Base-by-base conservation (phyloP, 2,113 vertebrate genomes). In the Helogale parvula region DNA sequence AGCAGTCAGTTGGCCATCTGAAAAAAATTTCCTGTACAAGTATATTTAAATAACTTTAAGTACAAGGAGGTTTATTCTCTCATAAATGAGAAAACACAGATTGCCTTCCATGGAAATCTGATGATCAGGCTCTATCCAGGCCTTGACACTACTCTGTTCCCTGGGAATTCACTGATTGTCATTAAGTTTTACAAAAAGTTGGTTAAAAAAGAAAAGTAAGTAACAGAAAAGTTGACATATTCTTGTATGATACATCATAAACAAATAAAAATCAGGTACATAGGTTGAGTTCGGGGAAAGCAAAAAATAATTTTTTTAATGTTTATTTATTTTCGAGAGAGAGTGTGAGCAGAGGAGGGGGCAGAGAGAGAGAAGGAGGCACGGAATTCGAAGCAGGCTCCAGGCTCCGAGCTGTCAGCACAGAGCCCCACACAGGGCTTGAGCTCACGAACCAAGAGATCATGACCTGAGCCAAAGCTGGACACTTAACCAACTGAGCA, bases 121-220 rank as follows among this genome's bases (percentile, higher is more conserved):
- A 16, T 12, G 68, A 79, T 41, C 60, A 88, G 35, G 21, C 45
- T 88, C n/a, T 23, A 11, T 52, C 10, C 29, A 81, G 66, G 31
- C 33, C 81, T 89, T 88, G 33, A 7, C 31, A 33, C 7, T 45
- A 33, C 23, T 83, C 74, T 60, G 21, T 71, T 83, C 7, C 21
- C 41, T 41, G 83, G 16, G 1, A 41, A 69, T 74, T 82, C 38
- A 54, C 66, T 72, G 74, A n/a, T 87, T 52, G 2, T 63, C 63
- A 68, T 77, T 90, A 45, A 68, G 35, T 92, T 72, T 71, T 90
- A 88, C 85, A 91, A 88, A 88, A 88, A n/a, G 15, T 74, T 21
- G 5, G 1, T 33, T 7, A 74, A 71, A 88, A 45, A 35, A 83
- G 63, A 66, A 47, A 27, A 5, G 35, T 21, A 35, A 29, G 7